Evolutionary conservation across 1,140 invertebrate species (phyloP).

Genomic region (Anadara kagoshimensis): DNA sequence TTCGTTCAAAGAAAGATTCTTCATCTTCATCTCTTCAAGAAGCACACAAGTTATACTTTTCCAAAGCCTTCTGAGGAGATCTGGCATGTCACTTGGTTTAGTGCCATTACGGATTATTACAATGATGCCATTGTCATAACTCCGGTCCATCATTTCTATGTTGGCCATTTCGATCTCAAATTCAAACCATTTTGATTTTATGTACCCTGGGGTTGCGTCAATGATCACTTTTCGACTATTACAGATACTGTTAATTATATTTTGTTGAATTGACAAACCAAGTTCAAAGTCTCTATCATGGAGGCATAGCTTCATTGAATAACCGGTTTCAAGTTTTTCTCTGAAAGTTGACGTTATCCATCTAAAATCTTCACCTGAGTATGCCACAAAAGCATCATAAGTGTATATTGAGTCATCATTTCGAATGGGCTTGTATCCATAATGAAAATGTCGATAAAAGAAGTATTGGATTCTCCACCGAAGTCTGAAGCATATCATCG

Average conservation of each 20-base stretch:
- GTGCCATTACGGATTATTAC: conserved; percentile 5
- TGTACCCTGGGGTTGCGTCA: not conserved
- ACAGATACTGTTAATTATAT: not conserved
- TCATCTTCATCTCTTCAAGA: too few species aligned
- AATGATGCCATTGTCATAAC: not conserved
- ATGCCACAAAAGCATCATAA: conserved; percentile 13
- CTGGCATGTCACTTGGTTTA: not conserved
- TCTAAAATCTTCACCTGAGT: not conserved
- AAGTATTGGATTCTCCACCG: conserved; percentile 6
- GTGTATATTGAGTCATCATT: not conserved
- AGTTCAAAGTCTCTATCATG: conserved; percentile 6
- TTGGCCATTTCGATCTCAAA: conserved; percentile 19
- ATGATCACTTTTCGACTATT: conserved; percentile 7
- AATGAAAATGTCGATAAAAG: conserved; percentile 2
- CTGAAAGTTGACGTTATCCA: not conserved
- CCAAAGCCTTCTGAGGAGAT: not conserved
- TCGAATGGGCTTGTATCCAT: not conserved
- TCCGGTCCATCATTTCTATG: conserved; percentile 7
- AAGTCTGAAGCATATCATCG: not conserved
- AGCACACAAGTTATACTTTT: not conserved
- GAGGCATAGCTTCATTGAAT: not conserved
- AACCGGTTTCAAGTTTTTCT: not conserved
- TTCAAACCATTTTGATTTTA: not conserved
- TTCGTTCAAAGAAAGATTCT: too few species aligned
- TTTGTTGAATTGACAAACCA: not conserved